Base-by-base conservation (phyloP, 2,888 invertebrate species). In the Blastobasis adustella region DNA sequence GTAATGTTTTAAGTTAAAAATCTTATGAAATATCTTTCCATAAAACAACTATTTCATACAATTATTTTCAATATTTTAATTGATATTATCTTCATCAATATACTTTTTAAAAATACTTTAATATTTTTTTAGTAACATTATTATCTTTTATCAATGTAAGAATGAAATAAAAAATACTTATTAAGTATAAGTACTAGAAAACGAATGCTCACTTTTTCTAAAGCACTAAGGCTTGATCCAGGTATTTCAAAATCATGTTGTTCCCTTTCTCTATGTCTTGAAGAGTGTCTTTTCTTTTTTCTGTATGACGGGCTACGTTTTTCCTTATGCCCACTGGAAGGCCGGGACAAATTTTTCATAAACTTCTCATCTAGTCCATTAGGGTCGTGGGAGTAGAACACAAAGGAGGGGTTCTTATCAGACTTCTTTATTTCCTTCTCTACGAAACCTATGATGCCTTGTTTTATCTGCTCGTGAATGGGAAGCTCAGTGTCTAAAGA, bases 401-500 rank as follows among this genome's bases (percentile, higher is more conserved):
- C 85, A 62, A 88, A 82, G 1, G 87, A 83, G 0, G 89, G 83
- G 62, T 80, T 86, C 57, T 87, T 85, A 49, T 89, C 89, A 0
- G 87, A 76, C 56, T 89, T 89, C 54, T 89, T 88, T 38, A 89
- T 79, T 73, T 89, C 89, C 56, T 89, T 83, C 59, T 89, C 89
- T 23, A 89, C 88, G 65, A 89, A 89, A 6, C 88, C 89, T 55
- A 89, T 60, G 45, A 89, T 89, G 48, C 85, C 89, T 71, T 85
- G 85, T 62, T 89, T 89, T 49, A 89, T 81, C 69, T 89, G 89
- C 52, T 89, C 88, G 59, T 91, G 91, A 43, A 91, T 91, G 46
- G 91, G 91, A 37, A 90, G 66, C 62, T 91, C 91, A 1, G 85
- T 83, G 57, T 91, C 91, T 10, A 91, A 73, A 0, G 91, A 91